Evolutionary conservation across 1,140 invertebrate species (phyloP).

Genomic region (Melanaphis sacchari): DNA sequence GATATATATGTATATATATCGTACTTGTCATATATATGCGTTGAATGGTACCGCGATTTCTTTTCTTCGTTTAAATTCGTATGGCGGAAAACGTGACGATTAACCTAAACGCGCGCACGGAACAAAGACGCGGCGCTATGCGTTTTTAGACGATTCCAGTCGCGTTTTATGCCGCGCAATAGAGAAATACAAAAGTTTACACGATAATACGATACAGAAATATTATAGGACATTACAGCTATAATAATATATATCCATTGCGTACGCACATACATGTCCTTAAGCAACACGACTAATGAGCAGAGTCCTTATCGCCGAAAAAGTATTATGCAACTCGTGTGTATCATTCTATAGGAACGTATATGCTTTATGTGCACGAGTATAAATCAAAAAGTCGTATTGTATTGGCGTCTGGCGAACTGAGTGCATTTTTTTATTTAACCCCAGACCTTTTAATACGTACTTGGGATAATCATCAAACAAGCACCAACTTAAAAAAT

Average conservation of each 20-base stretch:
- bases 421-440: neutral
- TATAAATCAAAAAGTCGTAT: neutral
- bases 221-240: neutral
- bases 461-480: neutral
- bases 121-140: constrained; percentile 15
- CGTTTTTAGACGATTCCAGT: neutral
- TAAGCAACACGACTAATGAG: constrained; percentile 3
- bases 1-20: neutral
- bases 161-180: neutral
- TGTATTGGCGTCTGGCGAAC: neutral
- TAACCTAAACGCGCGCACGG: neutral
- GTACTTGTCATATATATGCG: neutral
- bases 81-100: constrained; percentile 8
- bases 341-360: neutral
- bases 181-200: neutral
- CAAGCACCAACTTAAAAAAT: neutral
- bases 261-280: neutral
- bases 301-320: constrained; percentile 8
- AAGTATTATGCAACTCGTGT: neutral
- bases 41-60: neutral
- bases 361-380: neutral
- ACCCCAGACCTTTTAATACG: neutral
- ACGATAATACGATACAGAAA: neutral
- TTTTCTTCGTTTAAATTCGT: neutral
- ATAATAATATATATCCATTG: neutral